Percentiles rank a stretch among this genome's conserved stretches.
Evolutionary conservation across 2,888 invertebrate species (phyloP).

Genomic region (Empis stercorea): DNA sequence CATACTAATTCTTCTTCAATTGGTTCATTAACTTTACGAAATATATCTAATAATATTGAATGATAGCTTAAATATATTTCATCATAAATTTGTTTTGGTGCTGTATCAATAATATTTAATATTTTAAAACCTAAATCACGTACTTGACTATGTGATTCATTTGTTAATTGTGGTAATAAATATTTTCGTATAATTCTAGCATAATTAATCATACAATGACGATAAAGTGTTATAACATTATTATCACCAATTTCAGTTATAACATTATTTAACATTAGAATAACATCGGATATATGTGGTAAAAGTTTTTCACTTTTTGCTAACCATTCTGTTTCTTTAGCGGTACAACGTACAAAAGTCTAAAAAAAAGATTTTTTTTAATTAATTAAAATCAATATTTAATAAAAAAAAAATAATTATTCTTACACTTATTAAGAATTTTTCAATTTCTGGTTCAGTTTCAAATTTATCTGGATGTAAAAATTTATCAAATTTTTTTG

Average conservation of each 20-base stretch:
- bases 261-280: slow-evolving; percentile 21
- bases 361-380: slow-evolving; percentile 10
- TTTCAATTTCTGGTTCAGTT: slow-evolving; percentile 20
- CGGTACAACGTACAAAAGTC: slow-evolving; percentile 26
- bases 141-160: slow-evolving; percentile 17
- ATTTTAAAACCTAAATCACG: slow-evolving; percentile 20
- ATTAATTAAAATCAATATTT: too few species aligned
- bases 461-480: slow-evolving; percentile 19
- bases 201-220: slow-evolving; percentile 23
- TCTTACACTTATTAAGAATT: slow-evolving; percentile 24
- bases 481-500: slow-evolving; percentile 23
- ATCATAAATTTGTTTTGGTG: slow-evolving; percentile 20
- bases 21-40: slow-evolving; percentile 15
- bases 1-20: slow-evolving; percentile 15
- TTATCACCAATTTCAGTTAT: slow-evolving; percentile 20
- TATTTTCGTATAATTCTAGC: slow-evolving; percentile 21
- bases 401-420: neutral
- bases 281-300: slow-evolving; percentile 22
- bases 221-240: slow-evolving; percentile 20
- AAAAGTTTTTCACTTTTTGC: slow-evolving; percentile 21
- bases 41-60: slow-evolving; percentile 18
- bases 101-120: slow-evolving; percentile 20
- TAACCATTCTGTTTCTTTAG: slow-evolving; percentile 26
- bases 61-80: slow-evolving; percentile 23
- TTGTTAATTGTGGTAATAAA: slow-evolving; percentile 17